These are phyloP conservation scores for Agrilus biguttatus DNA, from an alignment of 2,888 invertebrate species.

Conservation along the genomic window DNA sequence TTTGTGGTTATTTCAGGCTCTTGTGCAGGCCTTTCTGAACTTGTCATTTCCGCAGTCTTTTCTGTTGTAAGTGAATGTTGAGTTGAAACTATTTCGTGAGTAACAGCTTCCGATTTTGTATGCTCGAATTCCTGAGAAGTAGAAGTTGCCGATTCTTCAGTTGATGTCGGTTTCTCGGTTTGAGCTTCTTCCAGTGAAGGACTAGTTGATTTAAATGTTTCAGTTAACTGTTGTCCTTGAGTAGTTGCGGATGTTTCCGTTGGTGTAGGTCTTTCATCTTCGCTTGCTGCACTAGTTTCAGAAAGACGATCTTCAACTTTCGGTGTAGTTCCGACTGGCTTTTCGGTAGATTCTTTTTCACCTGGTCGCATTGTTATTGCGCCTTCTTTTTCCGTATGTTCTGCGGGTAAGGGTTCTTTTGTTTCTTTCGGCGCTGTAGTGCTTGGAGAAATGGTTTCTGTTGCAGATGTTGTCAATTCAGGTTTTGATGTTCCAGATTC, in stretches of 20 bases:
- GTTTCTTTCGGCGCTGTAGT: background rate
- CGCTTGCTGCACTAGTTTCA: background rate
- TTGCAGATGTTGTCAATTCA: background rate
- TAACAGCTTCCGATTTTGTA: too few species aligned
- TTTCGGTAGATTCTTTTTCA: background rate
- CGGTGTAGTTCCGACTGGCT: background rate
- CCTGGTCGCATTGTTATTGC: too few species aligned
- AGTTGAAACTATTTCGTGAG: too few species aligned
- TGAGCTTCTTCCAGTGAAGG: background rate
- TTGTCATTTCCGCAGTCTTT: background rate
- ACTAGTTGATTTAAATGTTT: background rate
- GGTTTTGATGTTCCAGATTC: background rate
- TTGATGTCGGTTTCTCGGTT: background rate
- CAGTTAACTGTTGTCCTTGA: background rate
- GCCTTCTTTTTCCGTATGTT: background rate
- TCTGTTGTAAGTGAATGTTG: too few species aligned
- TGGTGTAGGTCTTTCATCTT: background rate
- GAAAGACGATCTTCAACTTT: background rate
- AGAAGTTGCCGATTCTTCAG: background rate
- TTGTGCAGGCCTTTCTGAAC: background rate
- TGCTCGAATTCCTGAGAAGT: too few species aligned
- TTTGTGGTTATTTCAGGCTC: background rate
- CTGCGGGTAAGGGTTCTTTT: too few species aligned
- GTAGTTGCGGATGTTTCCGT: conserved; percentile 1
- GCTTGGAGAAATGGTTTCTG: background rate